Evolutionary conservation across 1,140 invertebrate genomes (phyloP).

Genomic region (Eciton burchellii): DNA sequence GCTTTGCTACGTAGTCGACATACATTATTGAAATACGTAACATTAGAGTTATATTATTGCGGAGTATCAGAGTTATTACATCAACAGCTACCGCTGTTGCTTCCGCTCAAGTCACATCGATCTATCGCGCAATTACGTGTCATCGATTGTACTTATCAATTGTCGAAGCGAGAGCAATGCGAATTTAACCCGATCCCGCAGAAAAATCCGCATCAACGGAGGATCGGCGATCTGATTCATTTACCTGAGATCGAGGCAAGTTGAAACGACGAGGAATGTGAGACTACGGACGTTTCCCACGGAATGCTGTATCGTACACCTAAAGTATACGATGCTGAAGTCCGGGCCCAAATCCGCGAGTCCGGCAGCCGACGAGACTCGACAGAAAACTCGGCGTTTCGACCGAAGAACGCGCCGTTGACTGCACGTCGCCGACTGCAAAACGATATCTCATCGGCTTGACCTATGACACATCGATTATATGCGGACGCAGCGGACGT

Average conservation of each 20-base stretch:
- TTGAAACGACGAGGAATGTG: not conserved
- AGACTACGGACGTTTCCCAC: not conserved
- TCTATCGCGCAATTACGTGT: not conserved
- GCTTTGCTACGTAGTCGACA: too few species aligned
- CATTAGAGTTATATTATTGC: too few species aligned
- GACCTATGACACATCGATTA: conserved; percentile 82
- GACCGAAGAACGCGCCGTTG: conserved; percentile 76
- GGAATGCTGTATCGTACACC: conserved; percentile 15
- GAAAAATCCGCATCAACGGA: conserved; percentile 1
- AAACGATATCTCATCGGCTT: conserved; percentile 81
- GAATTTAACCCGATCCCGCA: not conserved
- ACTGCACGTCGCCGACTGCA: conserved; percentile 77
- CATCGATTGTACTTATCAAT: not conserved
- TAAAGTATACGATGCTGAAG: conserved; percentile 7
- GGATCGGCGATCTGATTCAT: not conserved
- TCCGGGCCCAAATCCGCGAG: conserved; percentile 35
- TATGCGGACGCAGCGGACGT: conserved; percentile 42
- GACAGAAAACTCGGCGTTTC: conserved; percentile 70
- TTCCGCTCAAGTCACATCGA: not conserved
- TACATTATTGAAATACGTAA: too few species aligned
- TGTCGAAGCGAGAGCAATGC: not conserved
- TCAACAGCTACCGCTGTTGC: not conserved
- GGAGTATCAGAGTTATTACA: too few species aligned
- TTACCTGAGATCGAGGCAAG: conserved; percentile 51
- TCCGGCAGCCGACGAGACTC: conserved; percentile 15